Evolutionary conservation across 2,113 vertebrate species (phyloP), one percentile per base, ranked within the genome.

Genomic region (Plecturocebus donacophilus): DNA sequence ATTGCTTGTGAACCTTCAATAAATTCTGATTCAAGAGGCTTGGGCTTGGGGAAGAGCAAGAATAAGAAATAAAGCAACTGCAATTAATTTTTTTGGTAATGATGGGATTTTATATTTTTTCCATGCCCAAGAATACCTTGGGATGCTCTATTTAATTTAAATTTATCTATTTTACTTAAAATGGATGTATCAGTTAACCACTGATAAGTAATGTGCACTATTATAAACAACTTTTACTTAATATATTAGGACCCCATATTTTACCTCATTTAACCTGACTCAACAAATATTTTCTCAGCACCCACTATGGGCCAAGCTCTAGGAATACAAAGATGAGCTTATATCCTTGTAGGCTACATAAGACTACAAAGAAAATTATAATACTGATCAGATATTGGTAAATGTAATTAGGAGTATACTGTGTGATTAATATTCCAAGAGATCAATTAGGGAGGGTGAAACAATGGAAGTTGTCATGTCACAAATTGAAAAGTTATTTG

Each of bases 201-300:
- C 56, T 71, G n/a, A 42, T 54, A 91, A 45, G 40, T 70, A 56
- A 71, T 80, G 25, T 58, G 11, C 87, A 79, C 2, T 91, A 82
- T 92, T 45, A 58, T 73, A 88, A 49, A 45, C 12, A 42, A 87
- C 7, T 25, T 86, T 77, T 87, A 91, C 12, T 58, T 58, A 91
- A 82, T 27, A 73, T 86, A 77, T 20, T 80, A 89, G 21, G 13
- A 92, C 6, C 1, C 35, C 56, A 14, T 58, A 12, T 73, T 94
- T 95, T 88, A 32, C 32, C 81, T 95, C n/a, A 90, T 84, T 83
- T 83, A 94, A 88, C 25, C 3, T 20, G 23, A 92, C 56, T 76
- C 27, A 89, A 42, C 25, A 70, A 80, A 70, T 27, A 21, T 40
- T 45, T 82, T 94, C n/a, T 76, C 16, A 80, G 5, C 3, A 84